A percentile compares a stretch with the other conserved stretches of the same genome.
Conservation (phyloP, 2,113 vertebrate species). For the Anhinga anhinga region DNA sequence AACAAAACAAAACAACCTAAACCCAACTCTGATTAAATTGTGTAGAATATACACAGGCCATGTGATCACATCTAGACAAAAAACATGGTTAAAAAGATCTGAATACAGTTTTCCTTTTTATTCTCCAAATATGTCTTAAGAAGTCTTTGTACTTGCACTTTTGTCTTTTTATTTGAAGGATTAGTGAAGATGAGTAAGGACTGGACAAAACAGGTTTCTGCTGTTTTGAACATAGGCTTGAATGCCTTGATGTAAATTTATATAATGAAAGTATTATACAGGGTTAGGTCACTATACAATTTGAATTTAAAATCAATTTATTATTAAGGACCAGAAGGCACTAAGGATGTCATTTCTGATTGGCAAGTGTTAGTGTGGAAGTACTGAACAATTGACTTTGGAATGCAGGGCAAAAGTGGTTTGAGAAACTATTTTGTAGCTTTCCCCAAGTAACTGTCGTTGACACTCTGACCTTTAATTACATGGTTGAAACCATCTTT, state of each 20-base stretch:
- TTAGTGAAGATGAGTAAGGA: neutral
- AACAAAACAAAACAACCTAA: neutral
- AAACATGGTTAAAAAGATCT: neutral
- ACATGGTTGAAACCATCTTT: neutral
- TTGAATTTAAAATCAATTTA: neutral
- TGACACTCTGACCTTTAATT: neutral
- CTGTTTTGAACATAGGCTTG: neutral
- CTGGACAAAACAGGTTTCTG: neutral
- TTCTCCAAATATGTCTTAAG: neutral
- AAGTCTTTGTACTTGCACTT: neutral
- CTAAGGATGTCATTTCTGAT: neutral
- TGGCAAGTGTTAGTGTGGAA: neutral
- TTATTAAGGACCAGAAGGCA: neutral
- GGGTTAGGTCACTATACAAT: rapidly evolving
- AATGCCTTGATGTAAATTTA: neutral
- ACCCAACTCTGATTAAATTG: neutral
- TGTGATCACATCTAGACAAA: neutral
- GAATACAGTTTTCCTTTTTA: neutral
- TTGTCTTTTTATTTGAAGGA: neutral
- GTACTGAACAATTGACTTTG: neutral
- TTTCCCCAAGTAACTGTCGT: neutral
- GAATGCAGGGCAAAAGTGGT: neutral
- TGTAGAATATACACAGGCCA: neutral
- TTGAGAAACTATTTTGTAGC: neutral
- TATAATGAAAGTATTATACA: neutral